phyloP scores from a whole-genome alignment of 2,797 vertebrate species.

The Peromyscus aztecus region DNA sequence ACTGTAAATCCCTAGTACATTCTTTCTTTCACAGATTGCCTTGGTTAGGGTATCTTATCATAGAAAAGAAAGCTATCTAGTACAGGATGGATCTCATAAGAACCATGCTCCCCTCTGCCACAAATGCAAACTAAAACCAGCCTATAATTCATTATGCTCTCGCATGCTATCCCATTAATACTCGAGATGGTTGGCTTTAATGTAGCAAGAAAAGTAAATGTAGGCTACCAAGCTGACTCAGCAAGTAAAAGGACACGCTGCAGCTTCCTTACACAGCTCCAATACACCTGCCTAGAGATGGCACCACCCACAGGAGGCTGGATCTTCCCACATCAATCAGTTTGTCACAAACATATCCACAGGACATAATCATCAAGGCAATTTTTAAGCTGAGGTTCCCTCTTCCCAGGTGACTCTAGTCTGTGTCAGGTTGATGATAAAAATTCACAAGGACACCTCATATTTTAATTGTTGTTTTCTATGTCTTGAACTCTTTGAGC shows the following conservation, averaged over 20 bases:
- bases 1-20: not conserved
- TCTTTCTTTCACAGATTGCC: not conserved
- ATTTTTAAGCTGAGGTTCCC: not conserved
- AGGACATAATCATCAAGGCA: no score
- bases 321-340: no score
- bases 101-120: not conserved
- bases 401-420: not conserved
- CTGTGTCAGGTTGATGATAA: not conserved
- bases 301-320: not conserved
- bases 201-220: not conserved
- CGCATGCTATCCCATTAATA: not conserved
- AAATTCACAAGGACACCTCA: not conserved
- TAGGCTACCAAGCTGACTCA: not conserved
- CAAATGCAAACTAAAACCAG: not conserved
- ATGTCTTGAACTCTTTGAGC: not conserved
- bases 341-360: not conserved
- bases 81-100: not conserved
- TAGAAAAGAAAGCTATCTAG: not conserved
- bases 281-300: not conserved
- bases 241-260: not conserved
- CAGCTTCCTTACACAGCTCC: not conserved
- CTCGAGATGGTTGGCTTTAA: not conserved
- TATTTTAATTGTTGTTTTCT: conserved; percentile 6
- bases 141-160: not conserved
- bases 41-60: not conserved